Percentiles rank a stretch among this genome's conserved stretches.
These are phyloP conservation scores for Diadumene lineata DNA, from an alignment of 92 coral and sea anemone species.

Conservation along the genomic window DNA sequence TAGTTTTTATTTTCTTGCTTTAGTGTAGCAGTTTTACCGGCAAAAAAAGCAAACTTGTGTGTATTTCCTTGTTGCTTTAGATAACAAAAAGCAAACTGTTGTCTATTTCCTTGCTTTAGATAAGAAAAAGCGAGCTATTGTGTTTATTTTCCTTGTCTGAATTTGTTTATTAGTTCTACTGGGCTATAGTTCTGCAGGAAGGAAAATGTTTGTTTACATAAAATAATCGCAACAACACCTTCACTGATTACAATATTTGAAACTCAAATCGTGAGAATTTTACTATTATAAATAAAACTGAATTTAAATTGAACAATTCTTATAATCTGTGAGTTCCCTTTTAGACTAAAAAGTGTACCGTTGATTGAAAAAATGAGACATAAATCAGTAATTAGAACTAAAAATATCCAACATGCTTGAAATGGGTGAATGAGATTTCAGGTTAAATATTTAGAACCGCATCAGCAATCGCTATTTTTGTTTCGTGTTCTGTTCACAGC, in stretches of 20 bases:
- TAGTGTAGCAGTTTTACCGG: too few species aligned
- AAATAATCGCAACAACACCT: not conserved
- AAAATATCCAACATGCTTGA: conserved; percentile 31
- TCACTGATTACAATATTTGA: not conserved
- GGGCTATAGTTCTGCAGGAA: too few species aligned
- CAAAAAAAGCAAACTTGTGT: too few species aligned
- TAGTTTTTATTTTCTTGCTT: too few species aligned
- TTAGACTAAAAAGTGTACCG: not conserved
- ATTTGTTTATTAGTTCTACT: too few species aligned
- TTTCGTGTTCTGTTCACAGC: conserved; percentile 35
- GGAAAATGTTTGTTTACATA: too few species aligned
- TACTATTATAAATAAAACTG: not conserved
- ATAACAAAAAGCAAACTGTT: too few species aligned
- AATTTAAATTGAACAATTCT: too few species aligned
- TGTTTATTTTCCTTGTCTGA: too few species aligned
- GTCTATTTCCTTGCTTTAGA: too few species aligned
- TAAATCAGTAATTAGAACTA: not conserved
- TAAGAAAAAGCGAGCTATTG: too few species aligned
- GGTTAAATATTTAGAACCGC: conserved; percentile 26
- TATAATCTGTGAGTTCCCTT: not conserved
- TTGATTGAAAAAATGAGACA: not conserved
- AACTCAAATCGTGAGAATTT: not conserved
- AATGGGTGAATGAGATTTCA: conserved; percentile 20
- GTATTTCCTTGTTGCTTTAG: too few species aligned
- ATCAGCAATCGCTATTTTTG: conserved; percentile 37